phyloP scores from a whole-genome alignment of 2,797 vertebrate species.

The Trematomus bernacchii region DNA sequence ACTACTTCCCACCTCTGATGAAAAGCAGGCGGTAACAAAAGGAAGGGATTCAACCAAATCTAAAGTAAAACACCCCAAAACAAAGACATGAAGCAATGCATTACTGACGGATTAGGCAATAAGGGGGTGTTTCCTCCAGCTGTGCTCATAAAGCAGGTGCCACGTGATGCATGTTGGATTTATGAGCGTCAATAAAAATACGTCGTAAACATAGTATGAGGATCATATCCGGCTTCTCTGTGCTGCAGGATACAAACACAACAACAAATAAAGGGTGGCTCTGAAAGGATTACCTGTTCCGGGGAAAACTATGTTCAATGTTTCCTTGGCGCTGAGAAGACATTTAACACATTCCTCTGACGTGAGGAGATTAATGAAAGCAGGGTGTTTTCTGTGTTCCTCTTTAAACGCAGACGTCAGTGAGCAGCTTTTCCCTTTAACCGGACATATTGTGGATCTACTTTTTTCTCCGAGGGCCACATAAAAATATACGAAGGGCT shows the following conservation, averaged over 20 bases:
- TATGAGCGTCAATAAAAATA: constrained; percentile 20
- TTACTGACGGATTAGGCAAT: constrained; percentile 52
- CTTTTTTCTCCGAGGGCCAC: too few relatives aligned
- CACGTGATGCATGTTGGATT: constrained; percentile 22
- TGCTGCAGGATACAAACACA: constrained; percentile 11
- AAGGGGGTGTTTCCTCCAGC: constrained; percentile 46
- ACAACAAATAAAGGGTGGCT: constrained; percentile 8
- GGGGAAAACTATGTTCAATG: background rate
- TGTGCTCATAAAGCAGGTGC: constrained; percentile 36
- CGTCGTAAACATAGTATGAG: constrained; percentile 17
- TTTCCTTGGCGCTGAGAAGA: constrained; percentile 34
- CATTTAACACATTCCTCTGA: constrained; percentile 42
- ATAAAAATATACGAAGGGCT: too few relatives aligned
- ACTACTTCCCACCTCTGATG: too few relatives aligned
- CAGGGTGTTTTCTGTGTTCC: constrained; percentile 40
- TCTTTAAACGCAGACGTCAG: constrained; percentile 8
- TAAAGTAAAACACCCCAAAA: background rate
- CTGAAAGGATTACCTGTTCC: constrained; percentile 25
- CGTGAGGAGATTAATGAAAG: constrained; percentile 31
- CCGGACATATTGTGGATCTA: background rate
- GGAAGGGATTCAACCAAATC: constrained; percentile 32
- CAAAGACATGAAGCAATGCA: constrained; percentile 40
- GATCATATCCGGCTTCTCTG: background rate
- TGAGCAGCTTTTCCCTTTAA: constrained; percentile 2
- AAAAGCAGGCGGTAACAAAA: constrained; percentile 1